A percentile compares a stretch with the other conserved stretches of the same genome.
phyloP scores from a whole-genome alignment of 2,797 vertebrate genomes.

The Protonibea diacanthus region DNA sequence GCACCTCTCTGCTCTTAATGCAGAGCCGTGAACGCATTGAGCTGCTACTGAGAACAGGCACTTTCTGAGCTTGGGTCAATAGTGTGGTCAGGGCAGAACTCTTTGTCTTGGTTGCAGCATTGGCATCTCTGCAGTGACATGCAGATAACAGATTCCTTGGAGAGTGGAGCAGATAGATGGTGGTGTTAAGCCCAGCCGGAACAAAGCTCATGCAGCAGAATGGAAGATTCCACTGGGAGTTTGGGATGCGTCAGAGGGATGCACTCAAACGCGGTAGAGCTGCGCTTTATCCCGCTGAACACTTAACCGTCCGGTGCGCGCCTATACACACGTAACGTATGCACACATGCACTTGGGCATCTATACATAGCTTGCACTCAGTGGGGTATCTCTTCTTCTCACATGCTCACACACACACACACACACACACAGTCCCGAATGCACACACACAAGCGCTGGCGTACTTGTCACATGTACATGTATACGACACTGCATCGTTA shows the following conservation, averaged over 20 bases:
- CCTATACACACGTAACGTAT: background rate
- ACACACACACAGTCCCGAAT: conserved; percentile 37
- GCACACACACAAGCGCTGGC: conserved; percentile 29
- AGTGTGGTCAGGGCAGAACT: conserved; percentile 53
- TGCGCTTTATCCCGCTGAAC: conserved; percentile 36
- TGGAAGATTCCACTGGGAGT: conserved; percentile 67
- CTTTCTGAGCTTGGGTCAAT: conserved; percentile 48
- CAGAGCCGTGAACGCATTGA: conserved; percentile 22
- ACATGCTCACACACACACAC: conserved; percentile 21
- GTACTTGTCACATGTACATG: conserved; percentile 16
- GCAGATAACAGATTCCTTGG: conserved; percentile 63
- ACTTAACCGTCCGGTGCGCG: conserved; percentile 16
- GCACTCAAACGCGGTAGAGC: conserved; percentile 28
- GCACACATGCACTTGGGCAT: conserved; percentile 28
- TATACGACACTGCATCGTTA: conserved; percentile 15
- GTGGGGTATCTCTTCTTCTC: conserved; percentile 4
- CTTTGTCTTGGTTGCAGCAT: conserved; percentile 43
- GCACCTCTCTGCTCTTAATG: conserved; percentile 1
- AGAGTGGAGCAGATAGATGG: conserved; percentile 63
- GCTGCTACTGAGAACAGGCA: conserved; percentile 10
- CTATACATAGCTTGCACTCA: conserved; percentile 42
- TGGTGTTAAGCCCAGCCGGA: conserved; percentile 57
- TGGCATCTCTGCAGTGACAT: conserved; percentile 63
- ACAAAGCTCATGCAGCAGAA: conserved; percentile 67
- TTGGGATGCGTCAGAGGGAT: conserved; percentile 56